phyloP scores from a whole-genome alignment of 2,888 invertebrate species.

The Embidobia sp. region DNA sequence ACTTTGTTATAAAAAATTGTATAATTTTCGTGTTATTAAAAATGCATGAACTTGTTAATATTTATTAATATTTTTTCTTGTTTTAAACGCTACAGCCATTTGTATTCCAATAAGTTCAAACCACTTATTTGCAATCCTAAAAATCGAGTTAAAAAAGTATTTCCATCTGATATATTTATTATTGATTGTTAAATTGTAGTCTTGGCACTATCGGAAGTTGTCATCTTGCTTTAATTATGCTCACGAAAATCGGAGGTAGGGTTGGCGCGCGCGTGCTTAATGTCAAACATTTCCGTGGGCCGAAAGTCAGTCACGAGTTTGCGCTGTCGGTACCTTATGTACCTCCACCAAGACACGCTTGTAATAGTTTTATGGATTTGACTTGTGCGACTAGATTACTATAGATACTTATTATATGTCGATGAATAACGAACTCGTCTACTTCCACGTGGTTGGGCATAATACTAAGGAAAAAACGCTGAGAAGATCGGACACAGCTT shows the following conservation, averaged over 20 bases:
- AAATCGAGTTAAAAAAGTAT: not conserved
- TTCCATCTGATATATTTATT: not conserved
- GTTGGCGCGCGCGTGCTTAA: constrained; percentile 50
- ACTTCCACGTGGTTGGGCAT: constrained; percentile 66
- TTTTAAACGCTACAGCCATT: too few relatives aligned
- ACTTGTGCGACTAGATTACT: constrained; percentile 54
- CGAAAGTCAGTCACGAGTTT: constrained; percentile 60
- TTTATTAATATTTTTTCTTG: too few relatives aligned
- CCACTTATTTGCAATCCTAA: too few relatives aligned
- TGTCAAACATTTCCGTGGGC: constrained; percentile 57
- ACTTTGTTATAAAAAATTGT: too few relatives aligned
- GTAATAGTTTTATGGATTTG: constrained; percentile 56
- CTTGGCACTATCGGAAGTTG: constrained; percentile 27
- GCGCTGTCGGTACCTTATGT: constrained; percentile 40
- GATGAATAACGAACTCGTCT: constrained; percentile 71
- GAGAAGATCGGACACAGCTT: constrained; percentile 67
- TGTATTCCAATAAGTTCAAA: too few relatives aligned
- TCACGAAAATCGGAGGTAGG: constrained; percentile 42
- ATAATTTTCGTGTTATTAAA: too few relatives aligned
- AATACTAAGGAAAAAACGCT: constrained; percentile 38
- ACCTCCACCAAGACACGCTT: constrained; percentile 19
- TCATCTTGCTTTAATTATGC: constrained; percentile 54
- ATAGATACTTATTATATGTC: constrained; percentile 60
- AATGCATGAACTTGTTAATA: too few relatives aligned
- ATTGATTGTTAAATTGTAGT: constrained; percentile 10